Conservation (phyloP, 2,113 vertebrate genomes). For the Cichladusa arquata region DNA sequence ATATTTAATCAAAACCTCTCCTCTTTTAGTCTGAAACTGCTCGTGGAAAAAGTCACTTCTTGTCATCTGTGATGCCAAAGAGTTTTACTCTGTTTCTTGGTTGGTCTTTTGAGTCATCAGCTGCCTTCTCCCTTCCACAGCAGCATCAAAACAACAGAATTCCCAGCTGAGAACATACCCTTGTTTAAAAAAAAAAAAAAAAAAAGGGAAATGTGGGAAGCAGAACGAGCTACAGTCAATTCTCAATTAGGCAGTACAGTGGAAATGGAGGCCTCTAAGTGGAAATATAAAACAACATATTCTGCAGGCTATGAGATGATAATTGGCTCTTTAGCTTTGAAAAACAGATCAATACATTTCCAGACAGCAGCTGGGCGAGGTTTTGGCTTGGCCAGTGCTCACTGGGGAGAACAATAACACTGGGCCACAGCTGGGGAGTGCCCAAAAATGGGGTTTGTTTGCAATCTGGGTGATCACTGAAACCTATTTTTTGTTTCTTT, state of each 20-base stretch:
- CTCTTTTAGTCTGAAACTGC: not conserved
- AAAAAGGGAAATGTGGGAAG: not conserved
- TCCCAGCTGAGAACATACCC: not conserved
- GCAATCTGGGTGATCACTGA: not conserved
- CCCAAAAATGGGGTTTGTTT: not conserved
- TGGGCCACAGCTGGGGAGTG: not conserved
- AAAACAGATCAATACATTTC: not conserved
- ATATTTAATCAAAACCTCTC: not conserved
- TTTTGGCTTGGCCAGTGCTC: not conserved
- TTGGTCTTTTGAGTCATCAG: not conserved
- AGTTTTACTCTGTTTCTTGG: not conserved
- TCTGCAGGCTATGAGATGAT: not conserved
- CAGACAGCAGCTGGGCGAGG: not conserved
- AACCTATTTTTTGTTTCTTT: not conserved
- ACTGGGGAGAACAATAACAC: not conserved
- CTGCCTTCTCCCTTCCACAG: not conserved
- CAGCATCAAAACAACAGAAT: not conserved
- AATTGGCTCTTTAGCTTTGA: not conserved
- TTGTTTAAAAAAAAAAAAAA: not conserved
- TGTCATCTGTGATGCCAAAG: rapidly evolving
- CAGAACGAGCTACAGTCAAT: not conserved
- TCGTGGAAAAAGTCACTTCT: not conserved
- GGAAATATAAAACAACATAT: not conserved
- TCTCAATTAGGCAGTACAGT: rapidly evolving
- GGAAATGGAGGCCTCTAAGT: not conserved